Evolutionary conservation across 2,113 vertebrate genomes (phyloP).

Genomic region (Ifrita kowaldi): DNA sequence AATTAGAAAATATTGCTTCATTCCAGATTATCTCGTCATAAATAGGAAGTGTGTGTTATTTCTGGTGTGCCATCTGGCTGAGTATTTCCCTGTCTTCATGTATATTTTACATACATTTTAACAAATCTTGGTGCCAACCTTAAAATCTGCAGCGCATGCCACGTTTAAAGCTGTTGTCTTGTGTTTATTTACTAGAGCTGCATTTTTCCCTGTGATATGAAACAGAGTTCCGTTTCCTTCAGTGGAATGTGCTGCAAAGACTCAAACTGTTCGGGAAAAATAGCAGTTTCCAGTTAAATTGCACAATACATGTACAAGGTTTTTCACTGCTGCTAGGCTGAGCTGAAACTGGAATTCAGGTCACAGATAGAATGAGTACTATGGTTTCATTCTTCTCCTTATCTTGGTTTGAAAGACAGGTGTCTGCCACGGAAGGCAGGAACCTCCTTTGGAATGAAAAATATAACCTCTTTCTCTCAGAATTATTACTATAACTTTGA

Average conservation of each 20-base stretch:
- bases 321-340: neutral
- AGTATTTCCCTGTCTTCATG: neutral
- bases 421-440: neutral
- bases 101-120: neutral
- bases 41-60: conserved; percentile 32
- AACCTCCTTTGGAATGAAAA: neutral
- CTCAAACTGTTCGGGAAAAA: neutral
- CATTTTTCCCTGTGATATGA: neutral
- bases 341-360: neutral
- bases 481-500: neutral
- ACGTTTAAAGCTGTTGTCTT: neutral
- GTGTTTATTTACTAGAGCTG: neutral
- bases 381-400: neutral
- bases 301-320: neutral
- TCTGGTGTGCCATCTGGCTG: conserved; percentile 11
- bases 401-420: neutral
- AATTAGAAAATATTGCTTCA: conserved; percentile 28
- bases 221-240: neutral
- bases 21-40: conserved; percentile 4
- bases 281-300: neutral
- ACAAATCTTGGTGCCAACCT: neutral
- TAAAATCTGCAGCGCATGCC: neutral
- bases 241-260: neutral
- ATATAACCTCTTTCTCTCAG: neutral
- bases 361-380: neutral